A percentile compares a stretch with the other conserved stretches of the same genome.
Conservation (phyloP, 30 jellyfish, hydroid and myxozoan genomes). For the Cassiopea andromeda region DNA sequence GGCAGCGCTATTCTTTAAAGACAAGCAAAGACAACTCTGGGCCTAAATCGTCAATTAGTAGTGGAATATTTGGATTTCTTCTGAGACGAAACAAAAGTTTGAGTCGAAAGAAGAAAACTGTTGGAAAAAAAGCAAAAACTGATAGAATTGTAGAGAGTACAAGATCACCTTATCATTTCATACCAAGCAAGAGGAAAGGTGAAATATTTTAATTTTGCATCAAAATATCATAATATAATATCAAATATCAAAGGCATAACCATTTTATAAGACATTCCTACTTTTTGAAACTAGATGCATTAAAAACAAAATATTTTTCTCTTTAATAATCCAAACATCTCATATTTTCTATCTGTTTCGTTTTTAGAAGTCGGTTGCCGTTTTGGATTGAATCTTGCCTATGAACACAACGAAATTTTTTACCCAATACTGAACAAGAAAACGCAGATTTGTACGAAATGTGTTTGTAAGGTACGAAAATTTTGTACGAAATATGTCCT, state of each 20-base stretch:
- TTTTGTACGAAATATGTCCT: neutral
- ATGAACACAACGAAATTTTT: conserved; percentile 55
- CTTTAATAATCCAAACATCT: too few species aligned
- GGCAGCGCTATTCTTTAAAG: conserved; percentile 28
- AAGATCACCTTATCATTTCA: neutral
- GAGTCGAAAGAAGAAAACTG: neutral
- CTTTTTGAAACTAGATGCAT: too few species aligned
- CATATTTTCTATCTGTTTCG: neutral
- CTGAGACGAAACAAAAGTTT: conserved; percentile 10
- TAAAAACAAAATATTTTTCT: too few species aligned
- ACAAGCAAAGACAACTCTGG: conserved; percentile 27
- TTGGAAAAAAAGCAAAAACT: neutral
- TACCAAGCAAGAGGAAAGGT: conserved; percentile 31
- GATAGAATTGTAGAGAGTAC: neutral
- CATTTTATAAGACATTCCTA: too few species aligned
- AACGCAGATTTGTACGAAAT: conserved; percentile 75
- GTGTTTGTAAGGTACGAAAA: conserved; percentile 72
- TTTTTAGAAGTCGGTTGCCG: conserved; percentile 41
- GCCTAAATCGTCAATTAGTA: conserved; percentile 16
- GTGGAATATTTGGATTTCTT: conserved; percentile 51
- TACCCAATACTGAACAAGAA: conserved; percentile 69
- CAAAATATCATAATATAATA: too few species aligned
- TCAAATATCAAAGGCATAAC: too few species aligned
- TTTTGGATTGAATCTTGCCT: conserved; percentile 42
- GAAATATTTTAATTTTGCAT: neutral